These are phyloP conservation scores for Phenganax stokvisi DNA, from an alignment of 92 coral and sea anemone species.

Conservation along the genomic window DNA sequence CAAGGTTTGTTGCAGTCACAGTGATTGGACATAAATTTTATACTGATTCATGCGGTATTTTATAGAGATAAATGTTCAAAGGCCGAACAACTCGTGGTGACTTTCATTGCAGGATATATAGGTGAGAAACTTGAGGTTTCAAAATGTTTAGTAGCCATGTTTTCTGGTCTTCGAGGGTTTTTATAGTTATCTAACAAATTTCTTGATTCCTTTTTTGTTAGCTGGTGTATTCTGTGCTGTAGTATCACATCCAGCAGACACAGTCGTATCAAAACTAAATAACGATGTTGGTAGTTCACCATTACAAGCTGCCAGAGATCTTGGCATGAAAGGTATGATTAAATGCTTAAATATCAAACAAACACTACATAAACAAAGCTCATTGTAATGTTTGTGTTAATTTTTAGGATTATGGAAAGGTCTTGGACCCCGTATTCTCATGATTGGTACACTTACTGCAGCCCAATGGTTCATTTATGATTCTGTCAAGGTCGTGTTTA, in stretches of 20 bases:
- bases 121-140: constrained; percentile 52
- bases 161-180: neutral
- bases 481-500: constrained; percentile 93
- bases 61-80: constrained; percentile 75
- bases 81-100: constrained; percentile 87
- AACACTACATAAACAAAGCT: neutral
- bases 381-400: neutral
- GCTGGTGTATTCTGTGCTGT: constrained; percentile 99
- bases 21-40: too few species aligned
- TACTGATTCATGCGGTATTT: neutral
- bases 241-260: constrained; percentile 98
- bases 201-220: constrained; percentile 15
- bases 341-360: too few species aligned
- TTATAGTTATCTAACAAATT: neutral
- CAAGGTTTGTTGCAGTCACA: constrained; percentile 57
- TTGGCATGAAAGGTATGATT: constrained; percentile 77
- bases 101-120: constrained; percentile 96
- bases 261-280: constrained; percentile 95
- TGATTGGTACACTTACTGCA: constrained; percentile 98
- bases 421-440: constrained; percentile 97
- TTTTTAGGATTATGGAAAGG: constrained; percentile 87
- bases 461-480: constrained; percentile 99
- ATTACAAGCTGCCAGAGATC: constrained; percentile 85
- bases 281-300: constrained; percentile 95
- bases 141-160: neutral